Evolutionary conservation across 1,140 invertebrate species (phyloP), one percentile per base, ranked within the genome.

Genomic region (Archegozetes longisetosus): DNA sequence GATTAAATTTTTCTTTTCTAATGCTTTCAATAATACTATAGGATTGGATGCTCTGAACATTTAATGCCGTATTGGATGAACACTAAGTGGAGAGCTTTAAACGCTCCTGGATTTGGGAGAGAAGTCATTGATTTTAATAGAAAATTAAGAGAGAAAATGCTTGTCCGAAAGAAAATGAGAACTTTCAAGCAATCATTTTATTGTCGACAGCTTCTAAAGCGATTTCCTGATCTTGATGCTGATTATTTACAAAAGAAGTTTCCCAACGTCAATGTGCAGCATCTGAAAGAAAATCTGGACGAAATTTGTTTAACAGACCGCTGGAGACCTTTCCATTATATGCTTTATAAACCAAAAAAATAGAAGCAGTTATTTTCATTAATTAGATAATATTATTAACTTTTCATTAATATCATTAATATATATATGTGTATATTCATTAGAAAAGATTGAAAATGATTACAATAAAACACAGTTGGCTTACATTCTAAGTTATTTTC

Each of bases 191-290:
- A 29, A 55, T 46, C 55, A 40, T n/a, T 26, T 48, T 24, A 80
- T 69, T 84, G 86, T 0, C 76, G 79, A 68, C 70, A 76, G 32
- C 69, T 88, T 24, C 64, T 90, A 13, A 82, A 81, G 61, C 73
- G 79, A 54, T 89, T 84, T 71, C 86, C 86, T 13, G 76, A 90
- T 68, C 71, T 86, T 67, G 82, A 88, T 70, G 68, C 82, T 67
- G 78, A 83, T 61, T 75, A 79, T 53, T 62, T 91, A 14, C 79
- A 84, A 71, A 72, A 79, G 63, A 73, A 83, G 68, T 90, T 82
- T 75, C 87, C 88, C 14, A 70, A 82, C 71, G 80, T 86, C 17
- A 46, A 60, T 26, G 26, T 61, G 2, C 13, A 52, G 22, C 26
- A 56, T 24, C 14, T 48, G 3, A 64, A 53, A 23, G 55, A 60